phyloP scores from a whole-genome alignment of 2,113 vertebrate species.

The mouse (Mus musculus) region GRCm39 chr5:54078501-54079000 shows the following conservation, averaged over 20 bases:
- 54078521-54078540: neutral
- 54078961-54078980: neutral
- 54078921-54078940: conserved; percentile 18
- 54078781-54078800: conserved; percentile 40
- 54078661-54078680: neutral
- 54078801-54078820: neutral
- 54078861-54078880: conserved; percentile 23
- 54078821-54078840: conserved; percentile 1
- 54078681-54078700: neutral
- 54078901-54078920: conserved; percentile 23
- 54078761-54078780: neutral
- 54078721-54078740: neutral
- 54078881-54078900: conserved; percentile 50
- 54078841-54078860: conserved; percentile 23
- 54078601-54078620: neutral
- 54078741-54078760: neutral
- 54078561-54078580: rapidly evolving
- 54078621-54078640: neutral
- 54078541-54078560: neutral
- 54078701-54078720: neutral
- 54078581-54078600: neutral
- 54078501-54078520: neutral
- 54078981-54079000: neutral
- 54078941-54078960: neutral
- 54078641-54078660: neutral